Conservation (phyloP, 2,113 vertebrate species). For the Xiphias gladius region DNA sequence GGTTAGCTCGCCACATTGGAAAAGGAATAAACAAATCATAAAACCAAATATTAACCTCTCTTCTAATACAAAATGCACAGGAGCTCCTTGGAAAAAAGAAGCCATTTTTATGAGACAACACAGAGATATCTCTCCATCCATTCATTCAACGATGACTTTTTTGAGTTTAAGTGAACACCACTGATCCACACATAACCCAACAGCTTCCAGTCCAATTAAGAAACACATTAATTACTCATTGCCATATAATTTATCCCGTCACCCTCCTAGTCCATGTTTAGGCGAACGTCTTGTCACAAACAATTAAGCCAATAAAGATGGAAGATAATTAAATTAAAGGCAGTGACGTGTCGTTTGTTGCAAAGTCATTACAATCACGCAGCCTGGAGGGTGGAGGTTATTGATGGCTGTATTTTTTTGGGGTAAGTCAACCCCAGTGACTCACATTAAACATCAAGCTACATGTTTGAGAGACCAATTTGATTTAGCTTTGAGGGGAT, state of each 20-base stretch:
- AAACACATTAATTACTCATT: conserved; percentile 82
- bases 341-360: conserved; percentile 74
- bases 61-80: background rate
- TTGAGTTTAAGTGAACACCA: conserved; percentile 1
- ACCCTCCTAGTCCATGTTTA: conserved; percentile 56
- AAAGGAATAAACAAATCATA: conserved; percentile 26
- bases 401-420: conserved; percentile 58
- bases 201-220: conserved; percentile 79
- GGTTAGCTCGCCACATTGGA: conserved; percentile 7
- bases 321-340: conserved; percentile 82
- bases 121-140: conserved; percentile 5
- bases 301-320: conserved; percentile 82
- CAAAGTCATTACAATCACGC: conserved; percentile 71
- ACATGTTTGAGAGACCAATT: conserved; percentile 39
- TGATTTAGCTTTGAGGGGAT: conserved; percentile 40
- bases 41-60: conserved; percentile 14
- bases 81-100: background rate
- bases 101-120: too few relatives aligned
- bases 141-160: conserved; percentile 29
- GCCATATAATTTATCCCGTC: conserved; percentile 72
- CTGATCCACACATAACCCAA: conserved; percentile 53
- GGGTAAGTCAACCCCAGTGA: conserved; percentile 19
- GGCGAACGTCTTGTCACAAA: conserved; percentile 82
- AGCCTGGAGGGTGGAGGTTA: conserved; percentile 67
- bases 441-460: conserved; percentile 39